phyloP scores from a whole-genome alignment of 2,888 invertebrate species.

The Leucozona laternaria region DNA sequence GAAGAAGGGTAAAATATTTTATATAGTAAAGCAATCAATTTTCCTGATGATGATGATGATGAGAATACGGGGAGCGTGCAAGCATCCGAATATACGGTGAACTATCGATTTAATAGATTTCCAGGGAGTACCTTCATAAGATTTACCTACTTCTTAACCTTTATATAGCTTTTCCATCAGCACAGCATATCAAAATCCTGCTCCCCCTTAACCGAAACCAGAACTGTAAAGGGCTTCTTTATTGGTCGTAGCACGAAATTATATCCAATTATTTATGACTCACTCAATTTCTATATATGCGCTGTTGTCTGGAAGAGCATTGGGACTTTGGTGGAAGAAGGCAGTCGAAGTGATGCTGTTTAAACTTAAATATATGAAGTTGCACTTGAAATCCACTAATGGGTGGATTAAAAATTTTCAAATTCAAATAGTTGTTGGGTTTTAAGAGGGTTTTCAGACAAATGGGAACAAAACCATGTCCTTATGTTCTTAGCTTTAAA shows the following conservation, averaged over 20 bases:
- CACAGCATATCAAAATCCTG: neutral
- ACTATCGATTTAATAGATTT: constrained; percentile 52
- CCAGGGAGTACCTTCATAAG: neutral
- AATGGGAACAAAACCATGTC: no score
- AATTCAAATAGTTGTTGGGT: neutral
- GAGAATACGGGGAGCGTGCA: neutral
- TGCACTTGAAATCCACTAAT: constrained; percentile 36
- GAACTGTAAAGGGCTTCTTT: neutral
- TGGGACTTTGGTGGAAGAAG: neutral
- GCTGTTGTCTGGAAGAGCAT: constrained; percentile 23
- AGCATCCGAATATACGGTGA: constrained; percentile 2
- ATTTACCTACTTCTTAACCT: constrained; percentile 11
- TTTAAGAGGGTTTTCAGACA: no score
- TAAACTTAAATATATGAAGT: constrained; percentile 47
- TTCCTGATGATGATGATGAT: constrained; percentile 20
- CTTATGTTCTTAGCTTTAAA: no score
- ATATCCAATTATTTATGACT: constrained; percentile 70
- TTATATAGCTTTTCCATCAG: neutral
- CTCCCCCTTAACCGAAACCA: neutral
- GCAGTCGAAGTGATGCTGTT: neutral
- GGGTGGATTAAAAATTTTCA: neutral
- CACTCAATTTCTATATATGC: constrained; percentile 43
- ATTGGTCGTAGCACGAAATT: constrained; percentile 45
- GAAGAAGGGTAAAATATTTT: constrained; percentile 43
- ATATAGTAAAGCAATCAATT: constrained; percentile 69